Percentiles rank a stretch among this genome's conserved stretches.
These are phyloP conservation scores for Pararge aegeria DNA, from an alignment of 1,140 invertebrate genomes.

Conservation along the genomic window DNA sequence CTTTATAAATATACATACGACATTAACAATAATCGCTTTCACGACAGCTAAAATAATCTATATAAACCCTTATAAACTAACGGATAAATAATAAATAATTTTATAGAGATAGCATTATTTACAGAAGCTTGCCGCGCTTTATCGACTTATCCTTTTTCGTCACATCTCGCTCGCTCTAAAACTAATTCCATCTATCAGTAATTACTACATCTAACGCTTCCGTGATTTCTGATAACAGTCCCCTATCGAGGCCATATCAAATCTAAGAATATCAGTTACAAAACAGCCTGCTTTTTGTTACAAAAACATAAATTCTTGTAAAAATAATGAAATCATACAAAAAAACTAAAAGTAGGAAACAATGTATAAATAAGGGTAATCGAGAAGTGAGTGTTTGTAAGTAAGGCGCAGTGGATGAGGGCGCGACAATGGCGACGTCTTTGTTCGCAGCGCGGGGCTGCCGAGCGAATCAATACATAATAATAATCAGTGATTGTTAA, in stretches of 20 bases:
- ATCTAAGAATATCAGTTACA: constrained; percentile 39
- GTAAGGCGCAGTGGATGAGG: constrained; percentile 47
- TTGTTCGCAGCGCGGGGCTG: constrained; percentile 48
- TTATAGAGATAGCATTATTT: constrained; percentile 67
- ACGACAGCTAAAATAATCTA: constrained; percentile 41
- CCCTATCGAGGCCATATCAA: constrained; percentile 45
- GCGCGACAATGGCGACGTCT: constrained; percentile 49
- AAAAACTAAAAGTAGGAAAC: constrained; percentile 40
- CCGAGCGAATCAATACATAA: constrained; percentile 60
- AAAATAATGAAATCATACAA: constrained; percentile 38
- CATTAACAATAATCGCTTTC: constrained; percentile 48
- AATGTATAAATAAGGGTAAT: constrained; percentile 50
- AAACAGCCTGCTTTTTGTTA: constrained; percentile 27
- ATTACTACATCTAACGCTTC: constrained; percentile 44
- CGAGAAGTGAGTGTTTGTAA: constrained; percentile 43
- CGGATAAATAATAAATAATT: constrained; percentile 76
- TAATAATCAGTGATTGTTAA: constrained; percentile 72
- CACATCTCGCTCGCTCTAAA: constrained; percentile 31
- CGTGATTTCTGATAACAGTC: constrained; percentile 53
- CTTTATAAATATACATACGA: constrained; percentile 49
- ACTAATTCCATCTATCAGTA: constrained; percentile 33
- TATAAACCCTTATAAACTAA: constrained; percentile 58
- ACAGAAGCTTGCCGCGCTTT: constrained; percentile 67
- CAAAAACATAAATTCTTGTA: constrained; percentile 34
- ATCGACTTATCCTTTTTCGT: constrained; percentile 33